Evolutionary conservation across 2,113 vertebrate genomes (phyloP).

Genomic region (Dasyornis broadbenti): DNA sequence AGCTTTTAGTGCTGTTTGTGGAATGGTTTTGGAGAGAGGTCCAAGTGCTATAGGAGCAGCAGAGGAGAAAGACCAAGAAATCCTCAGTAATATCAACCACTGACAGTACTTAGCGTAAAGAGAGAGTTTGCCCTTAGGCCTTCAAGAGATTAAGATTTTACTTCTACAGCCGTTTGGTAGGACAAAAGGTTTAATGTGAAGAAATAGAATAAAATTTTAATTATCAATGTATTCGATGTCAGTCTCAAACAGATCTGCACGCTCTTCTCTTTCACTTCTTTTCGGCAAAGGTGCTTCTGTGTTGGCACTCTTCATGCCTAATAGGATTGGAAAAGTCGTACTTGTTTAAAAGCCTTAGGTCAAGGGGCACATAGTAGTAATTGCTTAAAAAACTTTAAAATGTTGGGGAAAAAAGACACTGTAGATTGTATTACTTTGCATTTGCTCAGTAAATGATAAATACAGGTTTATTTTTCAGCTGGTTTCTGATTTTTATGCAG

Average conservation of each 20-base stretch:
- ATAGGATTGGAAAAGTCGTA: not conserved
- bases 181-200: not conserved
- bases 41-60: accelerated
- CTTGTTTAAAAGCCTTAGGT: not conserved
- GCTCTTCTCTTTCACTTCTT: not conserved
- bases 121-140: not conserved
- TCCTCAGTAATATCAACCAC: not conserved
- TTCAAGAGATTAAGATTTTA: not conserved
- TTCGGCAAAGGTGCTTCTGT: not conserved
- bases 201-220: not conserved
- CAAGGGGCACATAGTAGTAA: not conserved
- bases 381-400: not conserved
- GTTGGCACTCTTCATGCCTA: not conserved
- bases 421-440: not conserved
- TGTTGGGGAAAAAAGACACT: not conserved
- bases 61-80: not conserved
- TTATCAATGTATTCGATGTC: constrained; percentile 24
- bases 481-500: not conserved
- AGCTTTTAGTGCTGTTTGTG: not conserved
- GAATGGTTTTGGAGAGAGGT: not conserved
- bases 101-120: not conserved
- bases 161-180: not conserved
- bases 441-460: not conserved
- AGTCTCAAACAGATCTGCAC: not conserved
- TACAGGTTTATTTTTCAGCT: not conserved